A percentile compares a stretch with the other conserved stretches of the same genome.
Conservation (phyloP, 2,797 vertebrate species). For the Microcaecilia unicolor region DNA sequence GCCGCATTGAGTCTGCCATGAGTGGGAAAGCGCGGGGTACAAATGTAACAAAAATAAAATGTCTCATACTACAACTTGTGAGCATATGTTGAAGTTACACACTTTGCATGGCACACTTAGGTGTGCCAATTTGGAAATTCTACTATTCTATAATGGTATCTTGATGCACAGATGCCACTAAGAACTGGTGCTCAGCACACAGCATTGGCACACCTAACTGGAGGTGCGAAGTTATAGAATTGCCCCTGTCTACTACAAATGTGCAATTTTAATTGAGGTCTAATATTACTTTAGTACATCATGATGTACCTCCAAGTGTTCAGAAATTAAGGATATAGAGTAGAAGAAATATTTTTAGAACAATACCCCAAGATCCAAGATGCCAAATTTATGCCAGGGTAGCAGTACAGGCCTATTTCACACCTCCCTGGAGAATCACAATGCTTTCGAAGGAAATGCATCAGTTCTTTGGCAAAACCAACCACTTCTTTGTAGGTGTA, state of each 20-base stretch:
- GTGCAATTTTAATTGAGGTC: neutral
- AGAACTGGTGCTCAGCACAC: too few relatives aligned
- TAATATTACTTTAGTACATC: neutral
- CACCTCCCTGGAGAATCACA: conserved; percentile 22
- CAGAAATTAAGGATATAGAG: neutral
- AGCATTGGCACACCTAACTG: too few relatives aligned
- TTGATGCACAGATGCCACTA: too few relatives aligned
- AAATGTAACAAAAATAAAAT: too few relatives aligned
- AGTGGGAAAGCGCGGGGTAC: too few relatives aligned
- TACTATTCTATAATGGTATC: too few relatives aligned
- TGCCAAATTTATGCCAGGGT: conserved; percentile 65
- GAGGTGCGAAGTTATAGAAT: too few relatives aligned
- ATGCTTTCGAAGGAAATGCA: conserved; percentile 39
- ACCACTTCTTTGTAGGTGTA: conserved; percentile 53
- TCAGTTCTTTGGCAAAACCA: conserved; percentile 45
- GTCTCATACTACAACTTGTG: too few relatives aligned
- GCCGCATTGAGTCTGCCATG: too few relatives aligned
- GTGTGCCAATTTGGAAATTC: too few relatives aligned
- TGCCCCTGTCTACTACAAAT: neutral
- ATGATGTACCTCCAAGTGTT: conserved; percentile 1
- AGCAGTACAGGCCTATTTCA: conserved; percentile 73
- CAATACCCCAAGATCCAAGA: conserved; percentile 87
- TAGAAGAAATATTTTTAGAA: neutral
- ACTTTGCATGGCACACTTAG: too few relatives aligned
- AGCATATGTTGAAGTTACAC: too few relatives aligned